Evolutionary conservation across 1,140 invertebrate genomes (phyloP).

Genomic region (Temnothorax nylanderi): DNA sequence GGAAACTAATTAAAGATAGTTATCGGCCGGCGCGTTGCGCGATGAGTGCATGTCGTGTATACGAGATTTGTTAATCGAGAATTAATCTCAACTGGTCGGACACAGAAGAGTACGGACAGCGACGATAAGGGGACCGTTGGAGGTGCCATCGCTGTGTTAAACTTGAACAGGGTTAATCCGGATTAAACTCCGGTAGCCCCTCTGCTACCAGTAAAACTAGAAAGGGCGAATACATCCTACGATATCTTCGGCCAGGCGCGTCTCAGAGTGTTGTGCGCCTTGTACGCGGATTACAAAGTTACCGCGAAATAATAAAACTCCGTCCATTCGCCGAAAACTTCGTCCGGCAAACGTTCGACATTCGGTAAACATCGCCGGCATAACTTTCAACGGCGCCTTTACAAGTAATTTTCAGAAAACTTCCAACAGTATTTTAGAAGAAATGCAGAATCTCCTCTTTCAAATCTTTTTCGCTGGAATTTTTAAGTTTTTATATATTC

Average conservation of each 20-base stretch:
- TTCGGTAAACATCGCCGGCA: neutral
- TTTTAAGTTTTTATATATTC: neutral
- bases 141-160: conserved; percentile 56
- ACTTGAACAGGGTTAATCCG: conserved; percentile 63
- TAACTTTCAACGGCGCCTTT: neutral
- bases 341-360: neutral
- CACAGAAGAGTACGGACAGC: neutral
- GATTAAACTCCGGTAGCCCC: conserved; percentile 39
- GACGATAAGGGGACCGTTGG: conserved; percentile 38
- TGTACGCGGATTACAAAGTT: conserved; percentile 33
- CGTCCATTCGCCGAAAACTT: neutral
- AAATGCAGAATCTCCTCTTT: neutral
- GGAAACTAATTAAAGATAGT: conserved; percentile 61
- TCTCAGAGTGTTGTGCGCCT: conserved; percentile 16
- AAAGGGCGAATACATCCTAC: conserved; percentile 32
- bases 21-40: conserved; percentile 28
- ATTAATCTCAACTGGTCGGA: conserved; percentile 57
- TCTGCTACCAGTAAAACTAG: conserved; percentile 54
- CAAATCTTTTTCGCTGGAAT: neutral
- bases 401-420: neutral
- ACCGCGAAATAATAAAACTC: conserved; percentile 17
- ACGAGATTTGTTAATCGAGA: conserved; percentile 62
- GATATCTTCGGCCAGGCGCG: conserved; percentile 35
- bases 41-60: conserved; percentile 22
- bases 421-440: neutral